A percentile compares a stretch with the other conserved stretches of the same genome.
Conservation (phyloP, 2,113 vertebrate species). For the Sapajus apella region DNA sequence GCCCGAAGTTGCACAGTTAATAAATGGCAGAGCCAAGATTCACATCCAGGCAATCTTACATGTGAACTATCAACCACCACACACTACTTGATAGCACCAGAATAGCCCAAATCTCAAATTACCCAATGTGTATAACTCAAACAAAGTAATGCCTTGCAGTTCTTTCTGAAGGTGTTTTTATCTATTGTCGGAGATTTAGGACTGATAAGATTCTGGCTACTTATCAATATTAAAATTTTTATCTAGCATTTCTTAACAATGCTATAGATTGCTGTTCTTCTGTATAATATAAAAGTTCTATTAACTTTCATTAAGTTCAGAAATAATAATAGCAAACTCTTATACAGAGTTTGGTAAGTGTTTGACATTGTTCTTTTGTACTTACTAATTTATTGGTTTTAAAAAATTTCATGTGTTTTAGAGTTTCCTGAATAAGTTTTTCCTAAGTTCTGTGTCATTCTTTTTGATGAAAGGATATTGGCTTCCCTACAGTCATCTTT, state of each 20-base stretch:
- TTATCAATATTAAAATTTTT: background rate
- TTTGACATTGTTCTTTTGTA: background rate
- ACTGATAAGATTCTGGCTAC: background rate
- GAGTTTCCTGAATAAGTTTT: background rate
- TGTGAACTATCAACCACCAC: background rate
- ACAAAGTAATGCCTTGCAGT: background rate
- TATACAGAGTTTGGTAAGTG: background rate
- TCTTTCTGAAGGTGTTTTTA: background rate
- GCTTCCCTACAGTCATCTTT: background rate
- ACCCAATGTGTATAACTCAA: background rate
- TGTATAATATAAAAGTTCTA: background rate
- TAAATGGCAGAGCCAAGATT: background rate
- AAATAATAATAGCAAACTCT: background rate
- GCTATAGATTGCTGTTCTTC: background rate
- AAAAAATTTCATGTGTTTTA: background rate
- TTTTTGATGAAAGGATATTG: background rate
- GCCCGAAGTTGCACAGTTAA: background rate
- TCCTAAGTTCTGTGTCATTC: background rate
- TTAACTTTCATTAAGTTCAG: conserved; percentile 9
- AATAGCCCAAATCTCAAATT: background rate
- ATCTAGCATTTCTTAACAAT: background rate
- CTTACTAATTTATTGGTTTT: background rate
- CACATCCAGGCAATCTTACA: background rate
- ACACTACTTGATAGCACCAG: background rate
- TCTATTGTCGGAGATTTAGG: background rate